Conservation (phyloP, 2,888 invertebrate genomes). For the Lasioglossum zephyrum region DNA sequence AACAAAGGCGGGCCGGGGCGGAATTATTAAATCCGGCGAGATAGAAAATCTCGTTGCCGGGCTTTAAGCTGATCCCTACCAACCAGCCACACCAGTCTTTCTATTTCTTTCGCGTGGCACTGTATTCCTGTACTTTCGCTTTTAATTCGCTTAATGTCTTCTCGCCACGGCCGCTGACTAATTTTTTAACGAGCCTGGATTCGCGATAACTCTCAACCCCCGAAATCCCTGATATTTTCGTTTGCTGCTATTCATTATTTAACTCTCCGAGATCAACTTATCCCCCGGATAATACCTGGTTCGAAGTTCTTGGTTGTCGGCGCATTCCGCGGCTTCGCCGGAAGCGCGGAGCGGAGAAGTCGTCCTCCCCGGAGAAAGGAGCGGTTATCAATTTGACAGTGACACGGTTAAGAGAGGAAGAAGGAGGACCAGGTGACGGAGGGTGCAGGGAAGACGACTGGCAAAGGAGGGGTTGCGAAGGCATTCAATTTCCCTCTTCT, state of each 20-base stretch:
- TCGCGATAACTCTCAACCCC: background rate
- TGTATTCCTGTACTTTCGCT: conserved; percentile 18
- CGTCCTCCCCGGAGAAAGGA: conserved; percentile 63
- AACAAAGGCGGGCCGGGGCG: conserved; percentile 70
- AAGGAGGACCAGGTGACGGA: conserved; percentile 43
- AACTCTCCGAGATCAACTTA: conserved; percentile 54
- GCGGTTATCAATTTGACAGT: conserved; percentile 82
- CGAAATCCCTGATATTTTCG: background rate
- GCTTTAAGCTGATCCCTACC: conserved; percentile 58
- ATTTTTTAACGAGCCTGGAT: conserved; percentile 12
- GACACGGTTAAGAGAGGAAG: conserved; percentile 71
- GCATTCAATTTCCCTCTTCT: conserved; percentile 79
- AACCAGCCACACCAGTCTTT: conserved; percentile 29
- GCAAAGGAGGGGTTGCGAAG: conserved; percentile 67
- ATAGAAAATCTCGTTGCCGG: conserved; percentile 73
- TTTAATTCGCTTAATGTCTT: conserved; percentile 53
- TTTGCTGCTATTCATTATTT: conserved; percentile 45
- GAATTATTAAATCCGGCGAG: conserved; percentile 77
- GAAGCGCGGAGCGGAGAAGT: conserved; percentile 58
- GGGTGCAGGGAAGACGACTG: conserved; percentile 31
- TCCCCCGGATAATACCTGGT: conserved; percentile 6
- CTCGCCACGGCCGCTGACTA: background rate
- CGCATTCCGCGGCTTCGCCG: conserved; percentile 60
- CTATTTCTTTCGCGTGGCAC: conserved; percentile 47
- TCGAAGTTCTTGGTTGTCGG: conserved; percentile 10